Percentiles rank a stretch among this genome's conserved stretches.
These are phyloP conservation scores for Sebastes umbrosus DNA, from an alignment of 2,797 vertebrate genomes.

Conservation along the genomic window DNA sequence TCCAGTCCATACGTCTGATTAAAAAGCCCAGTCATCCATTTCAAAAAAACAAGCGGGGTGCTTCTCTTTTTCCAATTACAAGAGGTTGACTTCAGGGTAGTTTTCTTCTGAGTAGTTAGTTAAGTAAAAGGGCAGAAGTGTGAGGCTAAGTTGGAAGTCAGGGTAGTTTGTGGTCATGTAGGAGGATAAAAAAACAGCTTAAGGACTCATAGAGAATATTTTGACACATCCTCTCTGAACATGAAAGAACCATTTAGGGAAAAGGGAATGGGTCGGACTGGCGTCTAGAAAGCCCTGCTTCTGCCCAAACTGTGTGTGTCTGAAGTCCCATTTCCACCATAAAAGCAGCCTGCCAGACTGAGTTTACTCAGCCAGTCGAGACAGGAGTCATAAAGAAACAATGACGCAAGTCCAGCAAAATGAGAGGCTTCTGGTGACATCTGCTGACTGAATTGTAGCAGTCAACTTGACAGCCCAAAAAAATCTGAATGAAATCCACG, in stretches of 20 bases:
- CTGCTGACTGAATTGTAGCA: slow-evolving; percentile 59
- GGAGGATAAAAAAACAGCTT: neutral
- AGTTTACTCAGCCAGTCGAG: slow-evolving; percentile 32
- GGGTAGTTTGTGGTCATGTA: neutral
- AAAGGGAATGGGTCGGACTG: neutral
- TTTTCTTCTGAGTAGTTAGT: neutral
- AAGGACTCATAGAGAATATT: neutral
- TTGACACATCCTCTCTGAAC: neutral
- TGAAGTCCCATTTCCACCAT: slow-evolving; percentile 23
- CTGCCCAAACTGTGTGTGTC: neutral
- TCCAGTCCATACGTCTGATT: slow-evolving; percentile 41
- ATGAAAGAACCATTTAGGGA: neutral
- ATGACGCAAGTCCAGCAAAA: slow-evolving; percentile 18
- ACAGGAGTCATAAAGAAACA: slow-evolving; percentile 35
- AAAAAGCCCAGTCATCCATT: slow-evolving; percentile 68
- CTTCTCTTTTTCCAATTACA: slow-evolving; percentile 56
- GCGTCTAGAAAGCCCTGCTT: neutral
- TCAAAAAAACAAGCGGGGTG: slow-evolving; percentile 3
- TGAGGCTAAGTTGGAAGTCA: neutral
- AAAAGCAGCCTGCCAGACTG: neutral
- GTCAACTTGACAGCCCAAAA: neutral
- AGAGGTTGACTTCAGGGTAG: neutral
- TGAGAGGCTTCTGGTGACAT: slow-evolving; percentile 66
- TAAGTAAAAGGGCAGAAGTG: neutral
- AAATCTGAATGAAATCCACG: neutral